phyloP scores from a whole-genome alignment of 2,888 invertebrate species.

The Therioaphis trifolii region DNA sequence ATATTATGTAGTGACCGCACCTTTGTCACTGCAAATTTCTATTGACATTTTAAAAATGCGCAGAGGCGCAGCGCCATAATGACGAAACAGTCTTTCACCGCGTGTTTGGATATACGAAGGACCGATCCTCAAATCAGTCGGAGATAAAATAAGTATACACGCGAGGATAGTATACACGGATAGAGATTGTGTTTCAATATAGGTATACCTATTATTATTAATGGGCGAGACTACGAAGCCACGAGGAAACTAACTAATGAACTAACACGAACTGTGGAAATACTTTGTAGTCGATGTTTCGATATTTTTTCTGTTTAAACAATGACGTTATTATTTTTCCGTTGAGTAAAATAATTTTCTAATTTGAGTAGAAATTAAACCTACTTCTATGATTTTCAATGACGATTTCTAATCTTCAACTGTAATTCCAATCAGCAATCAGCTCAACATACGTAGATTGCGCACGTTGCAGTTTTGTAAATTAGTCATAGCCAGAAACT shows the following conservation, averaged over 20 bases:
- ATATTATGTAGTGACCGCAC: not conserved
- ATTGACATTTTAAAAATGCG: too few relatives aligned
- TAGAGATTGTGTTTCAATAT: not conserved
- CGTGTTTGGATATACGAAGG: not conserved
- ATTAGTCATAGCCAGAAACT: conserved; percentile 39
- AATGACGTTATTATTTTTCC: not conserved
- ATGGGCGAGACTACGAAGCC: not conserved
- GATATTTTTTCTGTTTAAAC: conserved; percentile 1
- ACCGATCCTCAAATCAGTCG: not conserved
- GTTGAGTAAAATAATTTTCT: not conserved
- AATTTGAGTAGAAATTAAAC: conserved; percentile 4
- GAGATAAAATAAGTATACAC: not conserved
- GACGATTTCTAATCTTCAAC: conserved; percentile 28
- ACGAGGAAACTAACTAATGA: not conserved
- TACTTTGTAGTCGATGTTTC: too few relatives aligned
- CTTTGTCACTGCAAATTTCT: too few relatives aligned
- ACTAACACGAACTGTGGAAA: too few relatives aligned
- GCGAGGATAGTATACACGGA: not conserved
- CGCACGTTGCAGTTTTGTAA: conserved; percentile 11
- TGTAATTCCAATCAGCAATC: not conserved
- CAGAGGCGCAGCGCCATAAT: conserved; percentile 5
- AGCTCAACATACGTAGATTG: not conserved
- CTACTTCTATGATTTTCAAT: conserved; percentile 12
- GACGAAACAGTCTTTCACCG: not conserved
- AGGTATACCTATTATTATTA: too few relatives aligned